These are phyloP conservation scores for Halcyon chelicuti DNA, from an alignment of 2,797 vertebrate genomes.

Conservation along the genomic window DNA sequence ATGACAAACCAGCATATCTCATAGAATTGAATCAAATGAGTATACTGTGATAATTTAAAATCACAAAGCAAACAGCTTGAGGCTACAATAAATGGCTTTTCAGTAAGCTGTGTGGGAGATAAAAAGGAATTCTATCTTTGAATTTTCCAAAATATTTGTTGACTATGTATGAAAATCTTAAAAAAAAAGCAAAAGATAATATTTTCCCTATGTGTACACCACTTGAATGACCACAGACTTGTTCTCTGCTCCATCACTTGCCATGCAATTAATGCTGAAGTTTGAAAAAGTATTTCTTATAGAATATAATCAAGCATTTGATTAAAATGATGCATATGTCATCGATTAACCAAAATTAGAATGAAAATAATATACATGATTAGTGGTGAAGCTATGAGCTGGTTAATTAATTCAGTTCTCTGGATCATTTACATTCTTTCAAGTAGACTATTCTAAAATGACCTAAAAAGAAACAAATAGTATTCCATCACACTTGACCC, in stretches of 20 bases:
- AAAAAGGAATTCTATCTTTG: neutral
- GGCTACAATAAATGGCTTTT: neutral
- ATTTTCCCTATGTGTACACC: neutral
- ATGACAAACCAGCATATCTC: neutral
- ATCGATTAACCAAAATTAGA: constrained; percentile 46
- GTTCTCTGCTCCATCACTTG: neutral
- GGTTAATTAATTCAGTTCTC: constrained; percentile 8
- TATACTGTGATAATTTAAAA: neutral
- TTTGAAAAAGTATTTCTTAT: constrained; percentile 21
- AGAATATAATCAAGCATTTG: constrained; percentile 24
- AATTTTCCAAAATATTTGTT: neutral
- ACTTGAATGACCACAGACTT: neutral
- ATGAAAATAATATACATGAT: constrained; percentile 12
- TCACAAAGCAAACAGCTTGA: neutral
- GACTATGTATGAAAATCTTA: neutral
- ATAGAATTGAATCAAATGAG: neutral
- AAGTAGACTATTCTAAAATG: neutral
- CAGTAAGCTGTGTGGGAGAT: neutral
- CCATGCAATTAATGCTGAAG: neutral
- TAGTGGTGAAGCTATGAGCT: neutral
- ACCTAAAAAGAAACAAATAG: neutral
- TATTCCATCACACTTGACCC: neutral
- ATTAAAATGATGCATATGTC: constrained; percentile 20
- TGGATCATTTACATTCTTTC: constrained; percentile 9
- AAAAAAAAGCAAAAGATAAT: neutral